These are phyloP conservation scores for Pyrrhia umbra DNA, from an alignment of 2,888 invertebrate genomes.

Conservation along the genomic window DNA sequence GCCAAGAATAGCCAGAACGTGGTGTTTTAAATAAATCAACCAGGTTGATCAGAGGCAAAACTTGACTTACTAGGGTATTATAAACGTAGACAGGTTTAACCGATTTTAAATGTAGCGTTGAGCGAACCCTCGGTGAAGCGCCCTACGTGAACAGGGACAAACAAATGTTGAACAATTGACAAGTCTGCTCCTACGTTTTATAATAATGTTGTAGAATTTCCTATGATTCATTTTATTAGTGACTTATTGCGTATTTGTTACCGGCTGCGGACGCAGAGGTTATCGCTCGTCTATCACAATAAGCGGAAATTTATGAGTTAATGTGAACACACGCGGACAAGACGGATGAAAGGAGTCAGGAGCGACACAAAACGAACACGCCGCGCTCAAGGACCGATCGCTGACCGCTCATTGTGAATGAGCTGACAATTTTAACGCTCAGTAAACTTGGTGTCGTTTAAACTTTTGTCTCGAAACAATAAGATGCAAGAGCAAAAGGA, in stretches of 20 bases:
- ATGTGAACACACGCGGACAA: conserved; percentile 53
- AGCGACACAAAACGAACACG: conserved; percentile 56
- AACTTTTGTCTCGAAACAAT: conserved; percentile 64
- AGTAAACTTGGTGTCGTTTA: conserved; percentile 54
- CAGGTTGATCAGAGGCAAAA: conserved; percentile 36
- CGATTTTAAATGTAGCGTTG: conserved; percentile 49
- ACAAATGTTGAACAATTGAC: conserved; percentile 52
- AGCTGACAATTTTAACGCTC: conserved; percentile 67
- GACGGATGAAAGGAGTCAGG: conserved; percentile 58
- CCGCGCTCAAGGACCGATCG: conserved; percentile 62
- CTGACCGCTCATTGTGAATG: conserved; percentile 58
- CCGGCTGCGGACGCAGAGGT: conserved; percentile 77
- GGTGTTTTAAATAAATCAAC: conserved; percentile 44
- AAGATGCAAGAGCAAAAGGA: conserved; percentile 47
- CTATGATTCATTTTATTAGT: conserved; percentile 77
- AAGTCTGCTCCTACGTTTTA: conserved; percentile 30
- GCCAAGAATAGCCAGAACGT: conserved; percentile 35
- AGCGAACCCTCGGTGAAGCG: conserved; percentile 40
- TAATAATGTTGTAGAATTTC: conserved; percentile 64
- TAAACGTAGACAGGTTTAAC: conserved; percentile 60
- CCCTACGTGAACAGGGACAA: conserved; percentile 52
- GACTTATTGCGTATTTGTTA: conserved; percentile 74
- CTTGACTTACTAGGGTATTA: conserved; percentile 42
- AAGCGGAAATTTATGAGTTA: conserved; percentile 74
- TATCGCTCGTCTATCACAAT: conserved; percentile 80